Evolutionary conservation across 2,888 invertebrate genomes (phyloP), one percentile per base, ranked within the genome.

Genomic region (Cylloceria caligata): DNA sequence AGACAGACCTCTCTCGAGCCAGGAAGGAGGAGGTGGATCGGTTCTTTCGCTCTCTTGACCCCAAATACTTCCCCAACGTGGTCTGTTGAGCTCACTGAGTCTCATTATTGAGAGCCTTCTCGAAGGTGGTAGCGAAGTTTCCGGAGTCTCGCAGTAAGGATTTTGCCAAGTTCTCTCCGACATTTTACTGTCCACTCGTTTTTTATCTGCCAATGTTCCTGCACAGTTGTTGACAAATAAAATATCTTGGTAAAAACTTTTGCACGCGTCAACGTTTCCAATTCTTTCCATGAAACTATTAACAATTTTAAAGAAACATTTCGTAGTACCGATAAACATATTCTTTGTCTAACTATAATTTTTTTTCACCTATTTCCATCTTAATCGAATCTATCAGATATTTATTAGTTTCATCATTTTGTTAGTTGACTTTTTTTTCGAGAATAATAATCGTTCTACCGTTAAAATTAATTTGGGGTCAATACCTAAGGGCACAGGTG

Each of bases 1-100:
- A 11, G 91, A 90, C 9, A 91, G 87, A 3, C 92, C 91, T 60
- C 92, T 86, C 76, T 92, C 93, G 4, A 93, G 88, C 93, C 93
- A 93, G 9, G 93, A 92, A 5, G 93, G 93, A 7, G 91, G 88
- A 0, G 93, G 91, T 19, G 89, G 89, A 49, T 89, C 90, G 81
- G 90, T 89, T 47, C 86, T 87, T 55, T 84, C 88, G 5, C 85
- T 86, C 16, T 90, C 90, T 62, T 89, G 90, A 69, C 88, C 90
- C 92, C 92, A 91, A 55, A 91, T 83, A 57, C 92, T 89, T 2
- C 90, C 92, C 92, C 92, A 92, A 77, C 91, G 87, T 57, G 90
- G 91, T 72, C 92, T 88, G 77, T 91, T 91, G 34, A 91, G 88
- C 69, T 92, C 91, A 6, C 89, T 88, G n/a, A 87, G 85, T 76